Conservation (phyloP, 2,113 vertebrate species). For the Entelurus aequoreus region DNA sequence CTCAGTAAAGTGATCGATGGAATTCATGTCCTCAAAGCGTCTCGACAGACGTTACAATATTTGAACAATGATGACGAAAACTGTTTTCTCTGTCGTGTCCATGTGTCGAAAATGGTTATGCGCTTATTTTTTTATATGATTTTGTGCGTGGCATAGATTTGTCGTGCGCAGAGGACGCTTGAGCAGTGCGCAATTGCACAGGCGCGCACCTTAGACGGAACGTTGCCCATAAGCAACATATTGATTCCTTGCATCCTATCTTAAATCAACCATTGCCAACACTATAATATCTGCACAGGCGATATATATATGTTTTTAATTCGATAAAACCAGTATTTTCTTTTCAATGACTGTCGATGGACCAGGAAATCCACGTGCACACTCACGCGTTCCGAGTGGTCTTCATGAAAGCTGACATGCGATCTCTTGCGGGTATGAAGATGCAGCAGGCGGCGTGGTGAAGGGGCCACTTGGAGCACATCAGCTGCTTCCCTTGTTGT, state of each 20-base stretch:
- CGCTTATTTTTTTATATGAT: no score
- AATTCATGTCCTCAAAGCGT: no score
- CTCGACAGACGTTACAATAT: no score
- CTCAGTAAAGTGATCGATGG: no score
- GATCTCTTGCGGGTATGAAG: conserved; percentile 51
- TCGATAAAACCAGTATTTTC: not conserved
- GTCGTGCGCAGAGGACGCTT: no score
- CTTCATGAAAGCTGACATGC: conserved; percentile 63
- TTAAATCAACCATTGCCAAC: not conserved
- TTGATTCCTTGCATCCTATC: not conserved
- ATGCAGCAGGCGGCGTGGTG: conserved; percentile 44
- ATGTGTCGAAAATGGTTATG: no score
- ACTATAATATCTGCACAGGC: not conserved
- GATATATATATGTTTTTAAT: not conserved
- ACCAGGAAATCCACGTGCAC: conserved; percentile 16
- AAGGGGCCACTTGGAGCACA: conserved; percentile 63
- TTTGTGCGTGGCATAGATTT: no score
- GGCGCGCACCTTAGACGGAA: no score
- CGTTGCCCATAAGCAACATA: not conserved
- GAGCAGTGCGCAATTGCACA: no score
- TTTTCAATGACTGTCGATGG: conserved; percentile 17
- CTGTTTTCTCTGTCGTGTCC: no score
- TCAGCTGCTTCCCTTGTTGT: conserved; percentile 67
- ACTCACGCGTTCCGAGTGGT: conserved; percentile 18
- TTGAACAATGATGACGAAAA: no score